A percentile compares a stretch with the other conserved stretches of the same genome.
Evolutionary conservation across 2,113 vertebrate species (phyloP).

Genomic region (Garra rufa): DNA sequence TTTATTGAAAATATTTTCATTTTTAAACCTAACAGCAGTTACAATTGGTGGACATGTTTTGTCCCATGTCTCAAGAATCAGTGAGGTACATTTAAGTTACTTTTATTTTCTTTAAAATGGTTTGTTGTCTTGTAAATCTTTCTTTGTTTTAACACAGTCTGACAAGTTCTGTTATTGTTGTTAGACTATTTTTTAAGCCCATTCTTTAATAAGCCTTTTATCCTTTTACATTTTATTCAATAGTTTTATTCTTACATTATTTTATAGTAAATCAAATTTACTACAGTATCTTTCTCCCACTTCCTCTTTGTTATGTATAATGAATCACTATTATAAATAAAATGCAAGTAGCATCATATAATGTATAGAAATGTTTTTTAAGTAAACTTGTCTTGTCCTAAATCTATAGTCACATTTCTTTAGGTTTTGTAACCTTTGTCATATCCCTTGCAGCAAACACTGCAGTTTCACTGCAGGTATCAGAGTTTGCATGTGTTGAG

Average conservation of each 20-base stretch:
- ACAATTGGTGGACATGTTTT: too few species aligned
- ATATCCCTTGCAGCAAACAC: background rate
- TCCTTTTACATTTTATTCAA: background rate
- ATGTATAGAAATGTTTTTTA: background rate
- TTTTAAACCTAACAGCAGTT: too few species aligned
- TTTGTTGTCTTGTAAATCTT: background rate
- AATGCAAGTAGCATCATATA: background rate
- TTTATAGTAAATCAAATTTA: too few species aligned
- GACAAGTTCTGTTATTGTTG: too few species aligned
- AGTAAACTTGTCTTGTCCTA: background rate
- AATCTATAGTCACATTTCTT: background rate
- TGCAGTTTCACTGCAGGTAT: conserved; percentile 1
- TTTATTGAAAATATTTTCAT: too few species aligned
- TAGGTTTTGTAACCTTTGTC: background rate
- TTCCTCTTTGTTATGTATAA: background rate
- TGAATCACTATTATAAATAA: background rate
- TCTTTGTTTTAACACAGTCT: too few species aligned
- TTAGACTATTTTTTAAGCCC: too few species aligned
- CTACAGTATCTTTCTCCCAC: rapidly evolving
- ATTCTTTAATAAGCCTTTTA: too few species aligned
- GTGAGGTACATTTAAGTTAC: background rate
- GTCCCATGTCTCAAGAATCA: too few species aligned
- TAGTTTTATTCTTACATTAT: background rate
- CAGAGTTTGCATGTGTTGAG: background rate
- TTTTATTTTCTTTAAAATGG: background rate